Evolutionary conservation across 2,797 vertebrate species (phyloP).

Genomic region (Xenops minutus): DNA sequence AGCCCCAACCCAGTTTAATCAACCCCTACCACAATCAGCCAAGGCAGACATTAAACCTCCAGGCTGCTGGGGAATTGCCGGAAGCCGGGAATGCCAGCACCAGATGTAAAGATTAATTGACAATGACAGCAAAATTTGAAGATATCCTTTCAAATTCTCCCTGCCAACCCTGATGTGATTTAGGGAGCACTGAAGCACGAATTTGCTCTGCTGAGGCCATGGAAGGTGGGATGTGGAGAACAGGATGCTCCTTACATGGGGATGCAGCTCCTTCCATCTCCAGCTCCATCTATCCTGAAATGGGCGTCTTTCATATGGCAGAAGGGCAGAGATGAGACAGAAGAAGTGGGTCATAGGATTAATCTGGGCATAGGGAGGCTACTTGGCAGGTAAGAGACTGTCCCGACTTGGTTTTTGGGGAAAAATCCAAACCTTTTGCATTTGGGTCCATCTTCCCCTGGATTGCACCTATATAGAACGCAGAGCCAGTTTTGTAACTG

Average conservation of each 20-base stretch:
- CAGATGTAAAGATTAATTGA: background rate
- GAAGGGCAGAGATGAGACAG: background rate
- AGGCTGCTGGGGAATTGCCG: background rate
- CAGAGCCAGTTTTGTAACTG: background rate
- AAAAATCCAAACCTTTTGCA: background rate
- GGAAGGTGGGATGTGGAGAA: background rate
- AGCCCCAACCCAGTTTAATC: background rate
- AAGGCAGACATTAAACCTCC: background rate
- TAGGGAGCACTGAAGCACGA: background rate
- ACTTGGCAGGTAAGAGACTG: background rate
- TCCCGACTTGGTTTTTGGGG: accelerated
- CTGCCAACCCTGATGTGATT: background rate
- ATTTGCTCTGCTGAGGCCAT: background rate
- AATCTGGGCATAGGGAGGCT: background rate
- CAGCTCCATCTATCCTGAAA: background rate
- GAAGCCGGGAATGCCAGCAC: background rate
- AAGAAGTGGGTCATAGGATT: background rate
- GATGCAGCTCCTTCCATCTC: background rate
- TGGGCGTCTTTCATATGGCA: accelerated
- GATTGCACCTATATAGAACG: too few species aligned
- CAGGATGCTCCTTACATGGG: background rate
- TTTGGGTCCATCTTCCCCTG: background rate
- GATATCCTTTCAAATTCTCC: background rate
- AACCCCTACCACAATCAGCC: background rate
- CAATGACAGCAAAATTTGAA: background rate